phyloP scores from a whole-genome alignment of 37 sponge, comb jelly and placozoan species.

The Beroe forskalii region DNA sequence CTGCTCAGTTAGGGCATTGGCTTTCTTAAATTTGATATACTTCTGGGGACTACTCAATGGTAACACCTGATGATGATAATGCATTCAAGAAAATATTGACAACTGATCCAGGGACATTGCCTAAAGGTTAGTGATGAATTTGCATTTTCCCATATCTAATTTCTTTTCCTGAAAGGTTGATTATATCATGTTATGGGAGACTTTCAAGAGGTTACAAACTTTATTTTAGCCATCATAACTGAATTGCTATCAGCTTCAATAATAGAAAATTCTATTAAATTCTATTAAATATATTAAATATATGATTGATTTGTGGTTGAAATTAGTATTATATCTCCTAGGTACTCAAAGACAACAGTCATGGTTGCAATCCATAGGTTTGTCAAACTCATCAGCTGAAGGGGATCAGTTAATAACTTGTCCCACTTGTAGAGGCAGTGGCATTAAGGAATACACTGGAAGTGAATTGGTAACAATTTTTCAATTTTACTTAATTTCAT shows the following conservation, averaged over 20 bases:
- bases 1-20: too few relatives aligned
- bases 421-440: constrained; percentile 33
- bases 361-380: background rate
- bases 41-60: too few relatives aligned
- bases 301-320: too few relatives aligned
- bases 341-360: constrained; percentile 1
- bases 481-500: background rate
- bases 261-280: too few relatives aligned
- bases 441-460: constrained; percentile 2
- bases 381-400: background rate
- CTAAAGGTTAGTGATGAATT: background rate
- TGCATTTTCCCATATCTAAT: background rate
- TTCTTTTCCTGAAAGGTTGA: background rate
- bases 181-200: too few relatives aligned
- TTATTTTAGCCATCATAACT: too few relatives aligned
- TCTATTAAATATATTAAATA: too few relatives aligned
- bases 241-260: too few relatives aligned
- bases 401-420: constrained; percentile 31
- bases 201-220: too few relatives aligned
- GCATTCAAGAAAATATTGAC: constrained; percentile 29
- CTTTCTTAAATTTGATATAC: too few relatives aligned
- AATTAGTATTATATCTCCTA: too few relatives aligned
- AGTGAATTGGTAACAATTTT: constrained; percentile 44
- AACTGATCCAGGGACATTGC: background rate
- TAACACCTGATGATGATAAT: constrained; percentile 21